Conservation (phyloP, 2,113 vertebrate genomes). For the Nesoenas mayeri region DNA sequence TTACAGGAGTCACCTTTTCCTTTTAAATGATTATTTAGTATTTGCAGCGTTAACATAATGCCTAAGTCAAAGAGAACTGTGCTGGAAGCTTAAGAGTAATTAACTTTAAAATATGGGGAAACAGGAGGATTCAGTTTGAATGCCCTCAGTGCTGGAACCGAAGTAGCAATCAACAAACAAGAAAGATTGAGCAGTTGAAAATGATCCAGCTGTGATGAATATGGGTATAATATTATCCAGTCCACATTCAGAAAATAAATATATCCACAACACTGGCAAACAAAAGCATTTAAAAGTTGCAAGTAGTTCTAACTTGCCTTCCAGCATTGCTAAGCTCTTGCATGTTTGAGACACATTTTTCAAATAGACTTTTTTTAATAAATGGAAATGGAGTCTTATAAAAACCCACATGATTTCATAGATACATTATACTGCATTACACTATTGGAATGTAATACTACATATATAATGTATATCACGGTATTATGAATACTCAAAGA, state of each 20-base stretch:
- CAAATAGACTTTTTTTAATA: not conserved
- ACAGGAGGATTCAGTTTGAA: not conserved
- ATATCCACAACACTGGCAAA: not conserved
- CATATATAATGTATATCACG: not conserved
- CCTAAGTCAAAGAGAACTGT: not conserved
- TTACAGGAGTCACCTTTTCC: not conserved
- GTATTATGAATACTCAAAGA: not conserved
- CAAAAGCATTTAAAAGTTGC: not conserved
- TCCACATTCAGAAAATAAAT: not conserved
- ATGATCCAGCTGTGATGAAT: not conserved
- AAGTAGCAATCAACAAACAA: not conserved
- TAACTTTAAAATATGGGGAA: not conserved
- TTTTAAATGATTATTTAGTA: conserved; percentile 22
- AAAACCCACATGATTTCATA: not conserved
- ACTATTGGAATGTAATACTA: not conserved
- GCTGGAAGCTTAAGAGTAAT: not conserved
- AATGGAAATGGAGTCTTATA: not conserved
- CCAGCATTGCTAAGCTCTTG: not conserved
- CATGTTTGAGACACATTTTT: not conserved
- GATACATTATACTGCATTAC: not conserved
- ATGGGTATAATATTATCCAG: not conserved
- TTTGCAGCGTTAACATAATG: not conserved
- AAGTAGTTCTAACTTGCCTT: not conserved
- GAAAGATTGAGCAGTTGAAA: not conserved
- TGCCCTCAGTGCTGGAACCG: not conserved